A percentile compares a stretch with the other conserved stretches of the same genome.
Conservation (phyloP, 2,797 vertebrate species). For the Lithobates sylvaticus region DNA sequence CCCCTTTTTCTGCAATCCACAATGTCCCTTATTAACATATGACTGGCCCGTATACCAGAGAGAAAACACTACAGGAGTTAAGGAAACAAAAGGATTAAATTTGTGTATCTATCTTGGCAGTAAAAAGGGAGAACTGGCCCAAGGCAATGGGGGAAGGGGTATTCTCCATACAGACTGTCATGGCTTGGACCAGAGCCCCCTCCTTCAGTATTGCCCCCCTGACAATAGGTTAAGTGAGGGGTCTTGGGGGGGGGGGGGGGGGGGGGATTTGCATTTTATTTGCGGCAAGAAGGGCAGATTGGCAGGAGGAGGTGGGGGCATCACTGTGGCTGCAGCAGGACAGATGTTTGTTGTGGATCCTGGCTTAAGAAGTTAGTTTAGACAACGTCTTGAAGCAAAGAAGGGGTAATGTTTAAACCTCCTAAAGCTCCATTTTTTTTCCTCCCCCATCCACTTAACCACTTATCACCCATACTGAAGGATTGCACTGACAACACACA, state of each 20-base stretch:
- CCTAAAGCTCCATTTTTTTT: not conserved
- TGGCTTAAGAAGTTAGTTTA: constrained; percentile 1
- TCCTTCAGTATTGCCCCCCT: constrained; percentile 60
- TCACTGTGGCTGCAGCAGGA: not conserved
- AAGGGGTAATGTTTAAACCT: not conserved
- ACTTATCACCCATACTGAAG: not conserved
- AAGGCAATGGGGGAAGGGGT: not conserved
- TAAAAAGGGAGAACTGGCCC: constrained; percentile 67
- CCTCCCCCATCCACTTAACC: constrained; percentile 7
- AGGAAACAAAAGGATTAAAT: constrained; percentile 21
- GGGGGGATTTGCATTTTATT: not conserved
- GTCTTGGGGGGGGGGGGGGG: not conserved
- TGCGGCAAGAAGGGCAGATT: not conserved
- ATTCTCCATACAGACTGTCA: not conserved
- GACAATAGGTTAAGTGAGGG: constrained; percentile 5
- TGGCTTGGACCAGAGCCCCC: not conserved
- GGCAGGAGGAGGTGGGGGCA: not conserved
- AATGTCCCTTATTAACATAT: constrained; percentile 30
- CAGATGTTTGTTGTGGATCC: constrained; percentile 44
- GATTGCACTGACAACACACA: too few relatives aligned
- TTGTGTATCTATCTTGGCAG: constrained; percentile 11
- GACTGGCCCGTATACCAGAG: constrained; percentile 8
- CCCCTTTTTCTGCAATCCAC: constrained; percentile 11
- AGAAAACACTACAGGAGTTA: constrained; percentile 36
- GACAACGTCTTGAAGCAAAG: constrained; percentile 11